These are phyloP conservation scores for Atractosteus spatula DNA, from an alignment of 2,113 vertebrate species.

Conservation along the genomic window DNA sequence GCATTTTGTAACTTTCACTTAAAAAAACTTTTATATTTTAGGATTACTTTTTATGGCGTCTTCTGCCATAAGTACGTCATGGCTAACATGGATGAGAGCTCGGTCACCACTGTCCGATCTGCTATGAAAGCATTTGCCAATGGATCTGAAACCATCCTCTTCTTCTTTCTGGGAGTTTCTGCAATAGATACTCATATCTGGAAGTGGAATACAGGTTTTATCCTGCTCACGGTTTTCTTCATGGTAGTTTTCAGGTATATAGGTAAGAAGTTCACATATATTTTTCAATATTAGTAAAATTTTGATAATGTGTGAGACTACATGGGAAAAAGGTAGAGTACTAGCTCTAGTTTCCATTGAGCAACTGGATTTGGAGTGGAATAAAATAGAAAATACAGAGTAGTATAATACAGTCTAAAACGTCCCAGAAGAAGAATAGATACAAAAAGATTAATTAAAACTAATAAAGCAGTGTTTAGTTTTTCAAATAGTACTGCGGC, in stretches of 20 bases:
- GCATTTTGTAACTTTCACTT: too few relatives aligned
- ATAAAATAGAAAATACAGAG: too few relatives aligned
- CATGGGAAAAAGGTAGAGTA: background rate
- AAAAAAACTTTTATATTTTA: slow-evolving; percentile 34
- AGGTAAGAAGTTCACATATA: slow-evolving; percentile 64
- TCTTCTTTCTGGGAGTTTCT: slow-evolving; percentile 92
- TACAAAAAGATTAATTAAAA: too few relatives aligned
- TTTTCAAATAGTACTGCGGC: too few relatives aligned
- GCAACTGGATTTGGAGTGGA: too few relatives aligned
- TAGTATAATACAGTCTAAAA: too few relatives aligned
- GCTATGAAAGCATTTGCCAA: slow-evolving; percentile 94
- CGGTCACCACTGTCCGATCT: slow-evolving; percentile 78
- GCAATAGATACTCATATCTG: slow-evolving; percentile 82
- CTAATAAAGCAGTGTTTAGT: too few relatives aligned
- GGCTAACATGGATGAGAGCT: slow-evolving; percentile 86
- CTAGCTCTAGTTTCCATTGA: too few relatives aligned
- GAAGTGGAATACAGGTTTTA: slow-evolving; percentile 93
- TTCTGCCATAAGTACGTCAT: slow-evolving; percentile 94
- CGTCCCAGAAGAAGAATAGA: too few relatives aligned
- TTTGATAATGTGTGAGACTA: too few relatives aligned
- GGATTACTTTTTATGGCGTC: slow-evolving; percentile 86
- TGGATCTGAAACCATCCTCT: slow-evolving; percentile 92
- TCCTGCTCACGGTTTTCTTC: slow-evolving; percentile 87
- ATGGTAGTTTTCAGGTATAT: slow-evolving; percentile 86
- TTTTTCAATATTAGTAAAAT: too few relatives aligned